Evolutionary conservation across 2,797 vertebrate genomes (phyloP).

Genomic region (Leptodactylus fallax): DNA sequence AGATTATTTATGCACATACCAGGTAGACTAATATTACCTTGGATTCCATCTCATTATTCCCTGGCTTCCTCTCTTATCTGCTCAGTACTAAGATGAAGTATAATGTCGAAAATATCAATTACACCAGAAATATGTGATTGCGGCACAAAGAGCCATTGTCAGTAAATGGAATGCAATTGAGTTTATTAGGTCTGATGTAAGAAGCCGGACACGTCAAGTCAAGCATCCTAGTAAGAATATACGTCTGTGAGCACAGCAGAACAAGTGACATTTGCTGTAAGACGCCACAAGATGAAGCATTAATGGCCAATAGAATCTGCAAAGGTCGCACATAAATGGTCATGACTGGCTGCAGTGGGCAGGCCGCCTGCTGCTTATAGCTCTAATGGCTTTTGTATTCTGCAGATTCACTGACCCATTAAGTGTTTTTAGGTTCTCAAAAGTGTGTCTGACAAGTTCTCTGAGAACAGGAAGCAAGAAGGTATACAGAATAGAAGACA

Average conservation of each 20-base stretch:
- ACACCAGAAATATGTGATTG: neutral
- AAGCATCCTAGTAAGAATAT: neutral
- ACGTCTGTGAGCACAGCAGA: neutral
- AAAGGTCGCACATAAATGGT: conserved; percentile 35
- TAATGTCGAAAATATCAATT: neutral
- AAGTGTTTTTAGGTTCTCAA: conserved; percentile 38
- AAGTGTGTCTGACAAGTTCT: conserved; percentile 40
- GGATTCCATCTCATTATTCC: neutral
- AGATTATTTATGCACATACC: neutral
- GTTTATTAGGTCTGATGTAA: conserved; percentile 28
- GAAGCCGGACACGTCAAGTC: neutral
- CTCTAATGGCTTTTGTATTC: conserved; percentile 43
- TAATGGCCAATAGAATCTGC: conserved; percentile 9
- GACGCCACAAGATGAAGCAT: conserved; percentile 7
- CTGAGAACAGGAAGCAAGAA: conserved; percentile 42
- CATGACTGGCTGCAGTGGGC: neutral
- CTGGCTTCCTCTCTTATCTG: conserved; percentile 11
- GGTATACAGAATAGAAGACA: conserved; percentile 27
- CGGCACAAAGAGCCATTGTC: conserved; percentile 28
- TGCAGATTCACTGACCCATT: conserved; percentile 46
- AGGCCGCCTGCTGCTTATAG: conserved; percentile 9
- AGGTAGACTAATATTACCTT: neutral
- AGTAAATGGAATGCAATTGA: neutral
- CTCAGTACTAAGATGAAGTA: neutral
- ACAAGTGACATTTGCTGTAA: conserved; percentile 29